Conservation (phyloP, 2,888 invertebrate genomes). For the Villa cingulata region DNA sequence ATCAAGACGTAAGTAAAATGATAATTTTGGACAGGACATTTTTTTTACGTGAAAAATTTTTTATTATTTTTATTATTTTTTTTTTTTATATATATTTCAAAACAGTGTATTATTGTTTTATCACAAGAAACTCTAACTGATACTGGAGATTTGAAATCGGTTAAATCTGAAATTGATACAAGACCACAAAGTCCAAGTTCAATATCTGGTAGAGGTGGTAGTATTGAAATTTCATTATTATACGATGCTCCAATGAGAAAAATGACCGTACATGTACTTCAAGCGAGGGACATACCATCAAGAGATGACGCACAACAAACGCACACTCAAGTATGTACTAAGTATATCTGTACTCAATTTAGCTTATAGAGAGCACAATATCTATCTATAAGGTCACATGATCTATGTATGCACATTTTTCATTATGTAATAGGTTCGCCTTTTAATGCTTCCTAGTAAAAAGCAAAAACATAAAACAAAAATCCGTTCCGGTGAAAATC, state of each 20-base stretch:
- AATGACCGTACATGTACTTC: slow-evolving; percentile 84
- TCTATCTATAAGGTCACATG: too few relatives aligned
- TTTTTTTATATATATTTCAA: background rate
- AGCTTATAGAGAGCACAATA: too few relatives aligned
- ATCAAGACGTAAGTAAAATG: slow-evolving; percentile 49
- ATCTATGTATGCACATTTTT: too few relatives aligned
- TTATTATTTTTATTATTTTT: background rate
- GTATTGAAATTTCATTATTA: slow-evolving; percentile 72
- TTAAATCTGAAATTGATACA: slow-evolving; percentile 31
- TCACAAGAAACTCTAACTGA: slow-evolving; percentile 36
- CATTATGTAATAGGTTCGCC: slow-evolving; percentile 71
- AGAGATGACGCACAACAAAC: slow-evolving; percentile 53
- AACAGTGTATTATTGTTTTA: slow-evolving; percentile 41
- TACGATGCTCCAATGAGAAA: slow-evolving; percentile 84
- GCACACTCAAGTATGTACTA: slow-evolving; percentile 50
- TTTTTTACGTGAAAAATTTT: too few relatives aligned
- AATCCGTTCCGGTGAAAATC: slow-evolving; percentile 78
- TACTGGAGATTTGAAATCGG: slow-evolving; percentile 33
- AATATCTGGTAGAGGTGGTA: slow-evolving; percentile 46
- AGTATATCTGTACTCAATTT: too few relatives aligned
- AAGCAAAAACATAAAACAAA: slow-evolving; percentile 92
- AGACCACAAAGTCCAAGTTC: slow-evolving; percentile 38
- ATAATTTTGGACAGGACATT: background rate
- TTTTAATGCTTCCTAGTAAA: slow-evolving; percentile 78
- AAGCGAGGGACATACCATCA: slow-evolving; percentile 68